Evolutionary conservation across 2,797 vertebrate genomes (phyloP).

Genomic region (Enteromius thamalakanensis): DNA sequence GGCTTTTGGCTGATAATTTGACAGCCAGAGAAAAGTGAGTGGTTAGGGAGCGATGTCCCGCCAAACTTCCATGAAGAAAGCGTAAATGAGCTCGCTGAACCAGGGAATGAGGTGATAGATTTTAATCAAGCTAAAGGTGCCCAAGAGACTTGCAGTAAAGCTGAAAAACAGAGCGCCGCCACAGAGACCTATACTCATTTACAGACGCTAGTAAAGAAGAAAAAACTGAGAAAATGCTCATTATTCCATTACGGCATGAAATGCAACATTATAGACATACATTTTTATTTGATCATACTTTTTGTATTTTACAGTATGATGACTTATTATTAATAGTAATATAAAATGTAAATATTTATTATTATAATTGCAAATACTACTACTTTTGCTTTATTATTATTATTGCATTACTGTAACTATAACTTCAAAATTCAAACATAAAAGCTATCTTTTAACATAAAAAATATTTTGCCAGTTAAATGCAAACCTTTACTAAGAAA

Average conservation of each 20-base stretch:
- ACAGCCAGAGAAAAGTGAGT: conserved; percentile 50
- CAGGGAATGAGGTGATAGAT: conserved; percentile 52
- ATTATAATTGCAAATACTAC: too few species aligned
- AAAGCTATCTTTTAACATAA: too few species aligned
- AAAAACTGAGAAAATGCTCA: not conserved
- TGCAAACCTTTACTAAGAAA: too few species aligned
- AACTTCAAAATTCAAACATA: too few species aligned
- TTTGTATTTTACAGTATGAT: too few species aligned
- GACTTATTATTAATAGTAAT: too few species aligned
- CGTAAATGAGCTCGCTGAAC: conserved; percentile 59
- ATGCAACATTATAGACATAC: not conserved
- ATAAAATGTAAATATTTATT: too few species aligned
- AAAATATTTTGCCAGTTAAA: too few species aligned
- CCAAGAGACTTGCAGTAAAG: conserved; percentile 51
- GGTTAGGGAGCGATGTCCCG: conserved; percentile 51
- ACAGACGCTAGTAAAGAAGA: not conserved
- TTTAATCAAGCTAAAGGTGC: conserved; percentile 49
- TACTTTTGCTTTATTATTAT: too few species aligned
- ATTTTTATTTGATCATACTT: not conserved
- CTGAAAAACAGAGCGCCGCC: conserved; percentile 32
- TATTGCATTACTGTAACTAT: too few species aligned
- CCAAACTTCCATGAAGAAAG: conserved; percentile 50
- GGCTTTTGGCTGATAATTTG: conserved; percentile 66
- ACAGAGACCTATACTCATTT: not conserved
- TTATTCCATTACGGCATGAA: not conserved